Conservation (phyloP, 2,888 invertebrate genomes). For the Troglohyphantes excavatus region DNA sequence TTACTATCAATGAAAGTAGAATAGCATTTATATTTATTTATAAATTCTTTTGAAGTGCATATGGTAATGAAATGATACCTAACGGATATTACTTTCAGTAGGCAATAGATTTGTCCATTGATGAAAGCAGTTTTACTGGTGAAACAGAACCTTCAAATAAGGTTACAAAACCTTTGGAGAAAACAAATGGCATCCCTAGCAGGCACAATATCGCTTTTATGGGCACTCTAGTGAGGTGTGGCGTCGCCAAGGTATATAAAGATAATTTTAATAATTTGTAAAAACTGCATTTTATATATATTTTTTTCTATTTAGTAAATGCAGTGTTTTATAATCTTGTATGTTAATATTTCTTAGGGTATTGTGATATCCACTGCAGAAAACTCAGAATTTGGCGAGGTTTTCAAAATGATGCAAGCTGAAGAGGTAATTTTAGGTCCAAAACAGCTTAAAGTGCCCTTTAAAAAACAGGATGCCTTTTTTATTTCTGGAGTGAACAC, state of each 20-base stretch:
- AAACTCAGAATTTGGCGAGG: slow-evolving; percentile 98
- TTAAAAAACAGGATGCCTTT: no score
- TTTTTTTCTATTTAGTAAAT: neutral
- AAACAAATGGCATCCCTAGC: slow-evolving; percentile 84
- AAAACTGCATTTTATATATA: neutral
- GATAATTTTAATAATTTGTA: neutral
- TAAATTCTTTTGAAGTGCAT: no score
- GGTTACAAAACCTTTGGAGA: slow-evolving; percentile 87
- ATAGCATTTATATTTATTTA: no score
- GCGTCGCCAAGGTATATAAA: slow-evolving; percentile 91
- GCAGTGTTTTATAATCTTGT: neutral
- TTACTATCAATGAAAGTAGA: no score
- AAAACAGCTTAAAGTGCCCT: neutral
- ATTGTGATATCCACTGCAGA: slow-evolving; percentile 98
- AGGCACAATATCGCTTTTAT: slow-evolving; percentile 94
- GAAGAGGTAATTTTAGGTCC: slow-evolving; percentile 87
- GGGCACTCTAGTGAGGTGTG: slow-evolving; percentile 98
- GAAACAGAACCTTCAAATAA: slow-evolving; percentile 97
- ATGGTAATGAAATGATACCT: no score
- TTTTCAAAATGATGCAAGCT: slow-evolving; percentile 99
- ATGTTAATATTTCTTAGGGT: slow-evolving; percentile 86
- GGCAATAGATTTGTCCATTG: slow-evolving; percentile 94
- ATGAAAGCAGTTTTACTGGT: slow-evolving; percentile 99
- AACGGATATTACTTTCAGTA: slow-evolving; percentile 80
- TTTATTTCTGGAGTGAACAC: no score